phyloP scores from a whole-genome alignment of 2,113 vertebrate species.

The Ploceus nigricollis region DNA sequence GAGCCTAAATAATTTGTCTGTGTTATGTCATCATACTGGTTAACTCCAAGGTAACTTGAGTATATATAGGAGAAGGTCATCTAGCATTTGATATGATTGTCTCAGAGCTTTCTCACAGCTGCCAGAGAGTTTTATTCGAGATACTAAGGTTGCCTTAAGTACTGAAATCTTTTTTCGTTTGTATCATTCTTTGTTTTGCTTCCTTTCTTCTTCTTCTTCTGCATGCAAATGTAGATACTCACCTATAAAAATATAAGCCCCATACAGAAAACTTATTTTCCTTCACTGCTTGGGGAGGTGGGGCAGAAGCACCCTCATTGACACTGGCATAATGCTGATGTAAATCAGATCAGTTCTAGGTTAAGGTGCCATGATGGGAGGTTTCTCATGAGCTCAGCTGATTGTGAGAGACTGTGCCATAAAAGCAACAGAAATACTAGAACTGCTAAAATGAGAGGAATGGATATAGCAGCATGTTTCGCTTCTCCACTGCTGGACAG shows the following conservation, averaged over 20 bases:
- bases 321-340: neutral
- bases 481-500: neutral
- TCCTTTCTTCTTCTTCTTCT: neutral
- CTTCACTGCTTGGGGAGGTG: neutral
- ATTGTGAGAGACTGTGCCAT: accelerated
- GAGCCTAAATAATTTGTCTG: neutral
- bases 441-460: neutral
- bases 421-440: neutral
- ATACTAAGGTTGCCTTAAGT: neutral
- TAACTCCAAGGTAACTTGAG: neutral
- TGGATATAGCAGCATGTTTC: neutral
- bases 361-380: neutral
- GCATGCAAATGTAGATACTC: neutral
- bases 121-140: neutral
- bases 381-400: neutral
- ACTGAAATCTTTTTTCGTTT: neutral
- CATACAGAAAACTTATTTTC: neutral
- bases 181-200: neutral
- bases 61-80: neutral
- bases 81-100: neutral
- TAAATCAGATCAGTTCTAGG: neutral
- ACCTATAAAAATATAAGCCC: neutral
- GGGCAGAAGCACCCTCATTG: neutral
- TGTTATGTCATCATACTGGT: neutral
- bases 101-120: neutral